Conservation (phyloP, 2,888 invertebrate genomes). For the Eupelmus urozonus region DNA sequence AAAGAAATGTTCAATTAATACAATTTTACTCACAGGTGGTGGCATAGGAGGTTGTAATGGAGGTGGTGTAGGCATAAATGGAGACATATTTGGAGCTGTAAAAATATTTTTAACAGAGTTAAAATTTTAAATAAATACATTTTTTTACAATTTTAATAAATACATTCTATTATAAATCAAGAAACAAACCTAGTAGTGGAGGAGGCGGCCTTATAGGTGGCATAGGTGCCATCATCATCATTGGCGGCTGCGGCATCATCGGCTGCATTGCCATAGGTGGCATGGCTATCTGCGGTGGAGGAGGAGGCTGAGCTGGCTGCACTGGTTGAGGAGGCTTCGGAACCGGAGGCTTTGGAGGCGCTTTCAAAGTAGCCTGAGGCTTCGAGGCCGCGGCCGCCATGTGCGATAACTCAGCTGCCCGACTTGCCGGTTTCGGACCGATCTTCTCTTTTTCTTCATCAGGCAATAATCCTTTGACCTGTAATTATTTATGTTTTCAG, state of each 20-base stretch:
- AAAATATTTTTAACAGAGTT: background rate
- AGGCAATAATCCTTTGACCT: slow-evolving; percentile 90
- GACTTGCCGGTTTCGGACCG: slow-evolving; percentile 90
- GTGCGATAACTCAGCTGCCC: slow-evolving; percentile 72
- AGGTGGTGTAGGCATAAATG: slow-evolving; percentile 76
- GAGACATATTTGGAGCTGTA: slow-evolving; percentile 74
- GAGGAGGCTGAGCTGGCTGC: slow-evolving; percentile 68
- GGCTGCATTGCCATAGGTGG: slow-evolving; percentile 78
- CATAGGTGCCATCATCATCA: slow-evolving; percentile 84
- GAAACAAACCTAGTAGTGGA: slow-evolving; percentile 57
- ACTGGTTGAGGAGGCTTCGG: slow-evolving; percentile 76
- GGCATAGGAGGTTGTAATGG: slow-evolving; percentile 76
- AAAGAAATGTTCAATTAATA: background rate
- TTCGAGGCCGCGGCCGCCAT: slow-evolving; percentile 75
- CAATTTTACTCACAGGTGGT: slow-evolving; percentile 68
- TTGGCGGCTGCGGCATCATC: slow-evolving; percentile 79
- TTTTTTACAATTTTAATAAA: slow-evolving; percentile 34
- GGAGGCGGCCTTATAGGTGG: slow-evolving; percentile 76
- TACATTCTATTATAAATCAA: background rate
- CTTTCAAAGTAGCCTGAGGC: slow-evolving; percentile 74
- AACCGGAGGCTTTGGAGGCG: slow-evolving; percentile 74
- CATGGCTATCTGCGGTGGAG: slow-evolving; percentile 73
- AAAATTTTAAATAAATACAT: background rate
- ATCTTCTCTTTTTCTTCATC: slow-evolving; percentile 98
- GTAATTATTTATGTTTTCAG: background rate